phyloP scores from a whole-genome alignment of 1,140 invertebrate species.

The Neuroterus valhalla region DNA sequence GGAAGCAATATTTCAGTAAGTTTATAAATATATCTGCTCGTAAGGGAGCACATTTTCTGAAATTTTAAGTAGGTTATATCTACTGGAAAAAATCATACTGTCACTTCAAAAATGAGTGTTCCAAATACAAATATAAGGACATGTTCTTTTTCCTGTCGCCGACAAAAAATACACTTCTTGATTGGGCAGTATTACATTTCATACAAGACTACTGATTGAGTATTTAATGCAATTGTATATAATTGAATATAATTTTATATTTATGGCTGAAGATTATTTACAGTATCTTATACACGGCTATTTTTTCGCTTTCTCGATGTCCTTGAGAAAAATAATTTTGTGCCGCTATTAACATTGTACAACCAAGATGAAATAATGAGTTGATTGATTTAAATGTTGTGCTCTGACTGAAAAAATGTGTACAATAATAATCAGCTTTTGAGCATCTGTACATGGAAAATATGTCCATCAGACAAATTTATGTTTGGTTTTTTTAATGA shows the following conservation, averaged over 20 bases:
- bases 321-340: background rate
- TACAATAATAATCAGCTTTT: slow-evolving; percentile 1
- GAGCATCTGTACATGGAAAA: background rate
- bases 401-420: background rate
- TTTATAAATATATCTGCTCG: background rate
- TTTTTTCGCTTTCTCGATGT: background rate
- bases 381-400: too few relatives aligned
- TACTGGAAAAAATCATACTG: background rate
- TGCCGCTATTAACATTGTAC: too few relatives aligned
- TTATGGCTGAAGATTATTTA: slow-evolving; percentile 45
- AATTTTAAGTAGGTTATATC: background rate
- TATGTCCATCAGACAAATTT: too few relatives aligned
- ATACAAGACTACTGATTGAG: slow-evolving; percentile 4
- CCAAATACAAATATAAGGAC: too few relatives aligned
- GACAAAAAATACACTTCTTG: background rate
- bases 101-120: too few relatives aligned
- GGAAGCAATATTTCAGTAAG: slow-evolving; percentile 3
- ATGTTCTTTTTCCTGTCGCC: too few relatives aligned
- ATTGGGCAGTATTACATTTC: slow-evolving; percentile 21
- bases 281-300: slow-evolving; percentile 13
- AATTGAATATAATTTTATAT: slow-evolving; percentile 48
- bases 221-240: slow-evolving; percentile 44
- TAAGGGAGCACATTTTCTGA: background rate
- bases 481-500: too few relatives aligned
- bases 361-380: too few relatives aligned